These are phyloP conservation scores for Scopus umbretta DNA, from an alignment of 2,113 vertebrate species.

Conservation along the genomic window DNA sequence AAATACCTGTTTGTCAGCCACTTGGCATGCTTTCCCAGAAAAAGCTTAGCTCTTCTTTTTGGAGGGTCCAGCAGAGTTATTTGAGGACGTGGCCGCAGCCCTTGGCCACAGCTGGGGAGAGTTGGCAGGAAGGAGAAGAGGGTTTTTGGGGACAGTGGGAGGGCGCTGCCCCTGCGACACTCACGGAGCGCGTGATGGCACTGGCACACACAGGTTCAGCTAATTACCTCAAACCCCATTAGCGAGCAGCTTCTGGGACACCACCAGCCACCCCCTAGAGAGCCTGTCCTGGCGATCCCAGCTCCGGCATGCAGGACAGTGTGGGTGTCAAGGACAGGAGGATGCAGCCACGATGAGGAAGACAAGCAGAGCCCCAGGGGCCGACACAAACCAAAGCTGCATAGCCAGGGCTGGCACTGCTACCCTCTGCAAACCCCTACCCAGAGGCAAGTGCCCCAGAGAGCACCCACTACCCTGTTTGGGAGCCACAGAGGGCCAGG, in stretches of 20 bases:
- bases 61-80: neutral
- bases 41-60: neutral
- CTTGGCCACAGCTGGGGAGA: neutral
- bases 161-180: neutral
- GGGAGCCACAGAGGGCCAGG: neutral
- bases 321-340: neutral
- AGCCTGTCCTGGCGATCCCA: accelerated
- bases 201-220: accelerated
- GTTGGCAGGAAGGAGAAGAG: neutral
- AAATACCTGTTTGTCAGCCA: neutral
- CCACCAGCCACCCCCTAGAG: accelerated
- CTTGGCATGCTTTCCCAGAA: neutral
- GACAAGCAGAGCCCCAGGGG: neutral
- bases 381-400: neutral
- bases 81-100: accelerated
- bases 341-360: accelerated
- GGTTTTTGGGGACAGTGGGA: neutral
- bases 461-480: neutral
- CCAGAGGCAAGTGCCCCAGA: accelerated
- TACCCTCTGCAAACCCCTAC: neutral
- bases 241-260: neutral
- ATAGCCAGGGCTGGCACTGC: neutral
- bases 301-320: neutral
- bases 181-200: accelerated
- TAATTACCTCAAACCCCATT: neutral